Evolutionary conservation across 2,113 vertebrate species (phyloP).

Genomic region (Rattus rattus): DNA sequence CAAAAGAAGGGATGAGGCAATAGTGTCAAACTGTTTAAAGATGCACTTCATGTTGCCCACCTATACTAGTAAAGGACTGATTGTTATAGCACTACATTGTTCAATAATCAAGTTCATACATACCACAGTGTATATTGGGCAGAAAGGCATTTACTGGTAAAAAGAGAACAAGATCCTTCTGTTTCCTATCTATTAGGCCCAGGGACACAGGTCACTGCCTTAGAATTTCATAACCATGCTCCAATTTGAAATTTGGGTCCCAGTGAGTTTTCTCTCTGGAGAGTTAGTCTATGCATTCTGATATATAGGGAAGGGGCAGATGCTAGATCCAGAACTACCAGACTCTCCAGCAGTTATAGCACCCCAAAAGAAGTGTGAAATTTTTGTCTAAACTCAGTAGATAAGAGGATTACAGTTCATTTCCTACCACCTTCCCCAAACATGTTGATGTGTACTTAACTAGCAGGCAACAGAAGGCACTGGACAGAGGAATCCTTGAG

Average conservation of each 20-base stretch:
- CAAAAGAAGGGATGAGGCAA: background rate
- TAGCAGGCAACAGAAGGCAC: background rate
- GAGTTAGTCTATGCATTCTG: too few relatives aligned
- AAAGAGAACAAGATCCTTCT: background rate
- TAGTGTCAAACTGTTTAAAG: background rate
- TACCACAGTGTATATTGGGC: background rate
- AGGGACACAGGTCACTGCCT: background rate
- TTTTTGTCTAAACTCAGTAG: too few relatives aligned
- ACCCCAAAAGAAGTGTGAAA: background rate
- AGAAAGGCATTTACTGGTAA: background rate
- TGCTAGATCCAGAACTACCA: background rate
- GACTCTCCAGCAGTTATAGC: background rate
- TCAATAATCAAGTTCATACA: background rate
- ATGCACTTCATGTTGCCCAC: background rate
- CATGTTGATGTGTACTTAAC: background rate
- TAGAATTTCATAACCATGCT: background rate
- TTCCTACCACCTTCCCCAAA: background rate
- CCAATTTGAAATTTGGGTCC: background rate
- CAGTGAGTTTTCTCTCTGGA: background rate
- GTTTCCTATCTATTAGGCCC: accelerated
- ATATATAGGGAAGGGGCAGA: background rate
- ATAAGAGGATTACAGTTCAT: too few relatives aligned
- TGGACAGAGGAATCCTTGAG: background rate
- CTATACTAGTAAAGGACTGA: background rate
- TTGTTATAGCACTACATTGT: background rate